These are phyloP conservation scores for Sarcophaga bullata DNA, from an alignment of 1,140 invertebrate species.

Conservation along the genomic window DNA sequence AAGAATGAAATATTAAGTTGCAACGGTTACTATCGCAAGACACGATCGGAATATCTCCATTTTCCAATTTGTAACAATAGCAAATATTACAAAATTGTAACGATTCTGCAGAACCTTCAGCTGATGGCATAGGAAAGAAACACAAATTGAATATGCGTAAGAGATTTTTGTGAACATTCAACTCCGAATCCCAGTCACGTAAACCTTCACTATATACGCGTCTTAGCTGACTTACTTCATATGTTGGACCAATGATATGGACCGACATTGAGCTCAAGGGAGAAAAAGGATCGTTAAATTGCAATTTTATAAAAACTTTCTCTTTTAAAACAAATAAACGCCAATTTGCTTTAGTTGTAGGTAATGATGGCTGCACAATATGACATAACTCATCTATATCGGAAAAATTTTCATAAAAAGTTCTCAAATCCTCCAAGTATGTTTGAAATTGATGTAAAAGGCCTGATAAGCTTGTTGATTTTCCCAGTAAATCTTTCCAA, in stretches of 20 bases:
- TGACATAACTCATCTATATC: constrained; percentile 61
- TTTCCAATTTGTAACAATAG: constrained; percentile 55
- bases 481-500: constrained; percentile 48
- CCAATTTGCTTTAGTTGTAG: constrained; percentile 55
- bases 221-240: constrained; percentile 54
- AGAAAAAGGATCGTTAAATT: constrained; percentile 55
- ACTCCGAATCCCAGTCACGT: constrained; percentile 57
- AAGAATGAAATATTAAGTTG: constrained; percentile 58
- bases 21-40: constrained; percentile 61
- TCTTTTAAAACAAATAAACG: constrained; percentile 57
- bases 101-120: constrained; percentile 29
- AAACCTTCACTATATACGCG: constrained; percentile 56
- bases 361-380: constrained; percentile 55
- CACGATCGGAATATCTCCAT: constrained; percentile 56
- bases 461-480: constrained; percentile 45
- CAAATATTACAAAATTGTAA: constrained; percentile 59
- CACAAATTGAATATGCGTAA: constrained; percentile 60
- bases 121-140: constrained; percentile 58
- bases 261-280: constrained; percentile 52
- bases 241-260: constrained; percentile 59
- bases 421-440: constrained; percentile 54
- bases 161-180: constrained; percentile 61
- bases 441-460: constrained; percentile 51
- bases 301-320: constrained; percentile 54
- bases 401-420: constrained; percentile 57